phyloP scores from a whole-genome alignment of 2,113 vertebrate species.

The Phasianus colchicus region DNA sequence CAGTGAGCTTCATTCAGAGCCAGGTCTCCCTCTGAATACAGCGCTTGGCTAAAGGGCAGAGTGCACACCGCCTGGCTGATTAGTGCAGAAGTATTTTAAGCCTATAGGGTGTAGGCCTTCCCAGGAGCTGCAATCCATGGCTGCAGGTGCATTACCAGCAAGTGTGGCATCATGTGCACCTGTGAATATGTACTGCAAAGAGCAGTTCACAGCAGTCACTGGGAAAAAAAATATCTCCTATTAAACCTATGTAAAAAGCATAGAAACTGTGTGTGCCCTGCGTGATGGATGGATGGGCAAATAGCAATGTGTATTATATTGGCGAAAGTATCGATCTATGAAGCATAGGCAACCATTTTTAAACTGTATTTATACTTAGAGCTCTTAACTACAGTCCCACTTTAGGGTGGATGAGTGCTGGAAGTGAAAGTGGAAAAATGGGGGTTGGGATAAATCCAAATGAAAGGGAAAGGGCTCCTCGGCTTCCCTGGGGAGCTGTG shows the following conservation, averaged over 20 bases:
- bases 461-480: background rate
- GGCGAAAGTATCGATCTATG: background rate
- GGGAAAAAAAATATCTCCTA: background rate
- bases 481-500: background rate
- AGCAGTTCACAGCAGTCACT: background rate
- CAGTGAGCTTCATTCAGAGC: background rate
- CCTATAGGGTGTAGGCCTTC: fast-evolving
- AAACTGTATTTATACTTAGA: background rate
- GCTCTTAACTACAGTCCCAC: background rate
- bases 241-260: background rate
- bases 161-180: background rate
- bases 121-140: background rate
- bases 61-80: background rate
- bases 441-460: background rate
- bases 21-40: background rate
- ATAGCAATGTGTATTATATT: background rate
- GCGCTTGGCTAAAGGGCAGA: background rate
- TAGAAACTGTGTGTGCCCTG: background rate
- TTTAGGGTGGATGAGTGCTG: background rate
- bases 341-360: background rate
- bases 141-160: background rate
- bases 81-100: background rate
- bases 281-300: background rate
- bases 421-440: background rate
- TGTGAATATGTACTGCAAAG: background rate